phyloP scores from a whole-genome alignment of 2,113 vertebrate species.

The Bubo scandiacus region DNA sequence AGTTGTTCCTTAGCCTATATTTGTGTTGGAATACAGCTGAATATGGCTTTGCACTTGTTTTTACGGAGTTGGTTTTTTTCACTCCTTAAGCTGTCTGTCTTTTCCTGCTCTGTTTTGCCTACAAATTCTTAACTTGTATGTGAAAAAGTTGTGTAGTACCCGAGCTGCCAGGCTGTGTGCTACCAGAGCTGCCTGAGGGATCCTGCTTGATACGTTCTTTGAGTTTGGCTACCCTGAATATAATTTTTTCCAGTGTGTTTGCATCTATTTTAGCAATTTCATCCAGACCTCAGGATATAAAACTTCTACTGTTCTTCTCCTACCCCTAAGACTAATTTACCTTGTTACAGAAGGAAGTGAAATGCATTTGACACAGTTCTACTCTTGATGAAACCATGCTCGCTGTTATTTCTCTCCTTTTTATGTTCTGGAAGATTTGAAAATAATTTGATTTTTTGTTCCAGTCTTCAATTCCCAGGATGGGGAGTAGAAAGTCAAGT shows the following conservation, averaged over 20 bases:
- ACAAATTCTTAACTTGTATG: background rate
- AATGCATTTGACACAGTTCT: constrained; percentile 16
- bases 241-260: background rate
- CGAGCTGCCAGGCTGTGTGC: background rate
- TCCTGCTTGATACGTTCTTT: background rate
- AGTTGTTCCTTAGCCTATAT: background rate
- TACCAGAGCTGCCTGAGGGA: background rate
- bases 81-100: background rate
- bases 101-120: background rate
- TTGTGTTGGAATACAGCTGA: background rate
- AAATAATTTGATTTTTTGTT: constrained; percentile 28
- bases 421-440: background rate
- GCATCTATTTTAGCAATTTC: background rate
- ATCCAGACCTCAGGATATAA: background rate
- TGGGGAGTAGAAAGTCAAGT: background rate
- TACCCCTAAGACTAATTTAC: background rate
- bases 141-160: background rate
- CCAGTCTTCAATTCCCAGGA: background rate
- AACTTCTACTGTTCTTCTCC: background rate
- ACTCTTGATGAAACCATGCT: background rate
- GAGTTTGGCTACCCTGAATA: background rate
- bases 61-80: background rate
- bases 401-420: background rate
- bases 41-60: background rate
- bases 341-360: background rate